phyloP scores from a whole-genome alignment of 2,797 vertebrate species.

The Mormyrops attenuatus region DNA sequence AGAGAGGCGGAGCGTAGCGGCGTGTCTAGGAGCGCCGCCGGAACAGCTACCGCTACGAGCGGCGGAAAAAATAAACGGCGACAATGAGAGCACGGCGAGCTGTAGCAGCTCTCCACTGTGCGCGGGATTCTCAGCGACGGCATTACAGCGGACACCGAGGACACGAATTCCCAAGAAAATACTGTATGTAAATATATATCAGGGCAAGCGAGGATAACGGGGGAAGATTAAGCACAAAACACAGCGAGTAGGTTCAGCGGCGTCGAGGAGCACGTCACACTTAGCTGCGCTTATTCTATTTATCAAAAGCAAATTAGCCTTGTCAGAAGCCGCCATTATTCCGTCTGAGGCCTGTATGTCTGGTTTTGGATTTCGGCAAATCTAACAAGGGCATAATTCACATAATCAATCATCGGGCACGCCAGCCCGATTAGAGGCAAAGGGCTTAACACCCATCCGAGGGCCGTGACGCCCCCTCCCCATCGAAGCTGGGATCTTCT shows the following conservation, averaged over 20 bases:
- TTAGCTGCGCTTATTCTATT: conserved; percentile 6
- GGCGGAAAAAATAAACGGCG: neutral
- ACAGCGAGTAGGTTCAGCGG: neutral
- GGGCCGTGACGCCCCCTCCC: conserved; percentile 11
- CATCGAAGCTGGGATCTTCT: conserved; percentile 38
- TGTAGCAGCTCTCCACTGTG: neutral
- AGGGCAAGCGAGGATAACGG: neutral
- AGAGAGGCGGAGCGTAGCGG: neutral
- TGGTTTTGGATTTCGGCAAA: neutral
- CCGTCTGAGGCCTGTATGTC: neutral
- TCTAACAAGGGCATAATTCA: conserved; percentile 27
- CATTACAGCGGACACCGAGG: neutral
- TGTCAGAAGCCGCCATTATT: neutral
- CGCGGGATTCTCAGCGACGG: neutral
- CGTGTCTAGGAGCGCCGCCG: neutral
- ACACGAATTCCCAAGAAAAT: neutral
- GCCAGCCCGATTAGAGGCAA: conserved; percentile 32
- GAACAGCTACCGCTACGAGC: neutral
- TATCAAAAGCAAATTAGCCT: conserved; percentile 17
- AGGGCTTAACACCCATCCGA: conserved; percentile 27
- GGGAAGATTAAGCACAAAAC: neutral
- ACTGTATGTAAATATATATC: neutral
- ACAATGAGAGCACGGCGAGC: neutral
- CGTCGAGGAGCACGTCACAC: neutral
- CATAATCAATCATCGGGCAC: conserved; percentile 36